Conservation (phyloP, 2,888 invertebrate species). For the Busseola fusca region DNA sequence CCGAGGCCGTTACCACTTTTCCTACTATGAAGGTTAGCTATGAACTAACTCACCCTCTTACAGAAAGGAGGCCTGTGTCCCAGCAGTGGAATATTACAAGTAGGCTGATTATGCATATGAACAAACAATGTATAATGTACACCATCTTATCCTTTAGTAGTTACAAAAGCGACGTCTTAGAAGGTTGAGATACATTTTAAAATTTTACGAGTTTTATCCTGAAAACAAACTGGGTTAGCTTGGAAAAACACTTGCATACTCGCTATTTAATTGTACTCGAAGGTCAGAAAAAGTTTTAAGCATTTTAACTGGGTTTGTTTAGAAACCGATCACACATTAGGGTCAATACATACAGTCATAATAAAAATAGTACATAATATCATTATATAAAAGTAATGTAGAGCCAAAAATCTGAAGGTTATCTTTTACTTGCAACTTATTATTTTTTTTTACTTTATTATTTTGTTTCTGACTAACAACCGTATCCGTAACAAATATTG, state of each 20-base stretch:
- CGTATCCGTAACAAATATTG: neutral
- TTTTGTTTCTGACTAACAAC: neutral
- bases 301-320: neutral
- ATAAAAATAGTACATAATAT: neutral
- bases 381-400: neutral
- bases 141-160: neutral
- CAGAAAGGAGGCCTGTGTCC: no score
- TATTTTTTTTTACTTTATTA: neutral
- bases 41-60: neutral
- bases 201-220: neutral
- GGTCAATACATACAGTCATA: neutral
- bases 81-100: no score
- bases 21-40: no score
- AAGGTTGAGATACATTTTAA: neutral
- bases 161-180: conserved; percentile 7
- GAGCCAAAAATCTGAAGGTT: neutral
- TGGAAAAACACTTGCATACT: neutral
- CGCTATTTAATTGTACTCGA: neutral
- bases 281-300: neutral
- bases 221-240: neutral
- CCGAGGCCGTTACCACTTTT: no score
- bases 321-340: neutral
- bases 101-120: neutral
- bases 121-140: neutral
- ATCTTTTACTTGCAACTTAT: neutral